Conservation (phyloP, 2,888 invertebrate species). For the Diaperis boleti region DNA sequence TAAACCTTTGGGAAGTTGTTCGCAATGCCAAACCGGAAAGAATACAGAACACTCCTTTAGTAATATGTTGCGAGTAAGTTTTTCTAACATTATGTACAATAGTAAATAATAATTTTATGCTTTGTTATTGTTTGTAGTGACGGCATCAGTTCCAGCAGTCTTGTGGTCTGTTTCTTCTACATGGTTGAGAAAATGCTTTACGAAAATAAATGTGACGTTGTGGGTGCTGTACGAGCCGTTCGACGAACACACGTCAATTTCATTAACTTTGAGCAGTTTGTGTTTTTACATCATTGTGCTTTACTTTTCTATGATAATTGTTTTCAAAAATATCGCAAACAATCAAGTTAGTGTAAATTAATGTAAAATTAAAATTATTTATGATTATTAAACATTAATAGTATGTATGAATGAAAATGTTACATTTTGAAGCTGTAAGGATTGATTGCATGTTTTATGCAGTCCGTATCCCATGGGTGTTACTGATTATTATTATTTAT, state of each 20-base stretch:
- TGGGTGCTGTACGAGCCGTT: constrained; percentile 13
- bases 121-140: constrained; percentile 11
- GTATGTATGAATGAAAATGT: no score
- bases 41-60: neutral
- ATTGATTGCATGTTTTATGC: no score
- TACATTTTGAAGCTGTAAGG: no score
- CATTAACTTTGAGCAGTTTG: constrained; percentile 25
- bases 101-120: no score
- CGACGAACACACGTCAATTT: constrained; percentile 10
- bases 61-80: constrained; percentile 24
- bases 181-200: constrained; percentile 21
- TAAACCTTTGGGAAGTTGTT: constrained; percentile 2
- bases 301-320: constrained; percentile 12
- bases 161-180: constrained; percentile 25
- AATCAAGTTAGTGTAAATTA: no score
- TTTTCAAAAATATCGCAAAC: neutral
- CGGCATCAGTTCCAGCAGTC: constrained; percentile 14
- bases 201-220: constrained; percentile 14
- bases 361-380: no score
- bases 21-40: neutral
- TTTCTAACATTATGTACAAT: neutral
- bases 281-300: constrained; percentile 17
- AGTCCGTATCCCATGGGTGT: no score
- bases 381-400: no score
- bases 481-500: no score